Conservation (phyloP, 2,797 vertebrate genomes). For the Neomorphus geoffroyi region DNA sequence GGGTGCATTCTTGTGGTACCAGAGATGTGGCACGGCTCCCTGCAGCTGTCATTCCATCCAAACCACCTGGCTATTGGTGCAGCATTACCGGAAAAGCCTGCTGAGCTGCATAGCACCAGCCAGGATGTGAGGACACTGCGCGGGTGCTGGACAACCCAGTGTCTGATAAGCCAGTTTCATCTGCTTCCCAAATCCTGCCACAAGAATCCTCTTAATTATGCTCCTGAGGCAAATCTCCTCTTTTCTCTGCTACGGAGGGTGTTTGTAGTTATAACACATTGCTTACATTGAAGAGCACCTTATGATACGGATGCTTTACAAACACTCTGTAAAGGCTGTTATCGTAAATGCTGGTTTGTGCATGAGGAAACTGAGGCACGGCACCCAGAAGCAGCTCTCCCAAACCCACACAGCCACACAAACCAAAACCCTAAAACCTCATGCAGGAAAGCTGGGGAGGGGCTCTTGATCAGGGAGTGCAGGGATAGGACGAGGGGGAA, state of each 20-base stretch:
- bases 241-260: neutral
- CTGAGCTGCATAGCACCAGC: accelerated
- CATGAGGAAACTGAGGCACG: neutral
- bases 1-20: accelerated
- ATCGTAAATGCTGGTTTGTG: neutral
- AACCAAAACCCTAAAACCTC: too few species aligned
- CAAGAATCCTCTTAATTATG: neutral
- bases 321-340: neutral
- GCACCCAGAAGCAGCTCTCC: neutral
- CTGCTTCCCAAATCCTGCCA: neutral
- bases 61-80: accelerated
- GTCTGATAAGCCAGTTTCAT: neutral
- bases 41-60: accelerated
- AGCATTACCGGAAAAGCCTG: neutral
- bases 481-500: too few species aligned
- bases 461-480: too few species aligned
- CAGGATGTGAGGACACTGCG: neutral
- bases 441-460: too few species aligned
- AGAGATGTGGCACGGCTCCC: accelerated
- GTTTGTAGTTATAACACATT: neutral
- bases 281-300: neutral
- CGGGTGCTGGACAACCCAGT: accelerated
- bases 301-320: neutral
- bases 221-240: neutral
- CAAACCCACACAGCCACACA: neutral